phyloP scores from a whole-genome alignment of 92 coral and sea anemone genomes.

The Phenganax subtilis region DNA sequence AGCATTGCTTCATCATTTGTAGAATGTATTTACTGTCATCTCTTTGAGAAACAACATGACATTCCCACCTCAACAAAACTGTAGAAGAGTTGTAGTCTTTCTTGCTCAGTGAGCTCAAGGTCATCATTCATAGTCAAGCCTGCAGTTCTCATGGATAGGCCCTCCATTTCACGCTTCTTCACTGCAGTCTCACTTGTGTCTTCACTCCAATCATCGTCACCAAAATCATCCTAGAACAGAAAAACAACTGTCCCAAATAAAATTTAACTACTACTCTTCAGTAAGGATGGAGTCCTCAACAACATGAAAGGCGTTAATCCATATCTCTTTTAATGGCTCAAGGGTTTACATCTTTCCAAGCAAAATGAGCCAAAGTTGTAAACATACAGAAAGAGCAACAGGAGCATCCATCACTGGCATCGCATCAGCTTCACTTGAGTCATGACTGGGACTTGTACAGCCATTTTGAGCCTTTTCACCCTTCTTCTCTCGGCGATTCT shows the following conservation, averaged over 20 bases:
- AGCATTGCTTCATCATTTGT: background rate
- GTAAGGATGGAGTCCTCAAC: no score
- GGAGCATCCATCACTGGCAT: slow-evolving; percentile 41
- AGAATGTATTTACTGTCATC: background rate
- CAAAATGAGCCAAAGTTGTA: background rate
- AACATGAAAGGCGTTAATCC: no score
- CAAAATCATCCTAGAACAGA: slow-evolving; percentile 45
- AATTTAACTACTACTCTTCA: no score
- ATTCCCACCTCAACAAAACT: slow-evolving; percentile 73
- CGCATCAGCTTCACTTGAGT: slow-evolving; percentile 34
- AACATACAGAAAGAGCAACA: slow-evolving; percentile 36
- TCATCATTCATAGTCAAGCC: slow-evolving; percentile 85
- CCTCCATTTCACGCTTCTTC: slow-evolving; percentile 65
- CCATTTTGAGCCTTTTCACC: slow-evolving; percentile 78
- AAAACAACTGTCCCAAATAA: background rate
- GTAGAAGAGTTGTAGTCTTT: slow-evolving; percentile 86
- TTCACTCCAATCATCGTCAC: slow-evolving; percentile 93
- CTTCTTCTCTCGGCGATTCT: slow-evolving; percentile 76
- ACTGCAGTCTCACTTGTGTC: slow-evolving; percentile 98
- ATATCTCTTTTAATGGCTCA: no score
- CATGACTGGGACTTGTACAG: slow-evolving; percentile 85
- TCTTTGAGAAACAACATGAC: background rate
- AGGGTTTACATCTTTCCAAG: no score
- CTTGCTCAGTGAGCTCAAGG: slow-evolving; percentile 74
- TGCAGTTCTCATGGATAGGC: slow-evolving; percentile 74